Evolutionary conservation across 2,888 invertebrate genomes (phyloP), one percentile per base, ranked within the genome.

Genomic region (Camponotus fellah): DNA sequence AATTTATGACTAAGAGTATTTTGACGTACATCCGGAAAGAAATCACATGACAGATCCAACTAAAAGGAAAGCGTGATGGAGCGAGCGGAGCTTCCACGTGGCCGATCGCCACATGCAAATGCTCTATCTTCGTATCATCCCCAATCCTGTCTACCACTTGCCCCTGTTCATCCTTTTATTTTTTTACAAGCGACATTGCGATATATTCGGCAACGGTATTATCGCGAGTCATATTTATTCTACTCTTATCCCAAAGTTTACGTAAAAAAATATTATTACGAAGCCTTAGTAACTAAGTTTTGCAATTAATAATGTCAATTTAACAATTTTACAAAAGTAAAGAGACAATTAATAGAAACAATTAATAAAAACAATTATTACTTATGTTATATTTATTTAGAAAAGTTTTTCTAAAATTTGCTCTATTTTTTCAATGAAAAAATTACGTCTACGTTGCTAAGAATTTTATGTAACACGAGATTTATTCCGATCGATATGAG

Each of bases 41-140:
- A 26, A 88, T 84, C 85, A 86, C 86, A 85, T 82, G 87, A 85
- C 85, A 87, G 76, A 88, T 85, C 37, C 85, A 85, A 81, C 86
- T 89, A 89, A 91, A 88, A 90, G 87, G 83, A 88, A 89, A 92
- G 80, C 87, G 90, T 88, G 90, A 88, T 87, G 91, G 87, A 86
- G 87, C 85, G 86, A 82, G 86, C 86, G 87, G 85, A 89, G 72
- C 91, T 93, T 92, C 92, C 94, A 91, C 93, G 87, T 92, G 91
- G 91, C 84, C 91, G 94, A 93, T 93, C 93, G 91, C 88, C 94
- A 94, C 94, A 94, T 92, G 94, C 94, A 94, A 94, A 94, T 94
- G 94, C 94, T 94, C 89, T 85, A 75, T 87, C 85, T 75, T 79
- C 81, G 72, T 68, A 80, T 86, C 84, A 86, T 88, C 87, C 87